Percentiles rank a stretch among this genome's conserved stretches.
phyloP scores from a whole-genome alignment of 2,113 vertebrate genomes.

The Sander lucioperca region DNA sequence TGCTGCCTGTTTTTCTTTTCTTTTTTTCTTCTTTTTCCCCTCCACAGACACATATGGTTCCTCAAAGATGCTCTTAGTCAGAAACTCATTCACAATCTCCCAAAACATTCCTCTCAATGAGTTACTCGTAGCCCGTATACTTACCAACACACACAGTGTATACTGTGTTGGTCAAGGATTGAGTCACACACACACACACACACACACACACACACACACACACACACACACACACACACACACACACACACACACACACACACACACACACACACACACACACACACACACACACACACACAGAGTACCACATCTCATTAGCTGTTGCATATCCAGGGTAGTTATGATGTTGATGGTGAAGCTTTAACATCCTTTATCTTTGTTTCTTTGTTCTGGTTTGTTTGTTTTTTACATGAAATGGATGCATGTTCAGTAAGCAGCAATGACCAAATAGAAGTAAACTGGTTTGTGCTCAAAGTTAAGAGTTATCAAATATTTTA shows the following conservation, averaged over 20 bases:
- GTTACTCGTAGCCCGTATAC: conserved; percentile 40
- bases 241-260: not conserved
- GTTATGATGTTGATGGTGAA: not conserved
- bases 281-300: conserved; percentile 1
- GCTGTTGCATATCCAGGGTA: conserved; percentile 34
- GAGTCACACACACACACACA: not conserved
- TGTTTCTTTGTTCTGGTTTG: not conserved
- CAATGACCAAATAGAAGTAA: too few relatives aligned
- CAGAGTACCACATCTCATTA: conserved; percentile 29
- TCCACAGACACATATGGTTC: conserved; percentile 60
- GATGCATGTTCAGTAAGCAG: not conserved
- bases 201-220: not conserved
- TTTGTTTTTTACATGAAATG: not conserved
- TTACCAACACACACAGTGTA: not conserved
- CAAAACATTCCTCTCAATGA: conserved; percentile 70
- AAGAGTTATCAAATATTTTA: too few relatives aligned
- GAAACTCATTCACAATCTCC: conserved; percentile 72
- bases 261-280: not conserved
- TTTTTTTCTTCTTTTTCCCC: not conserved
- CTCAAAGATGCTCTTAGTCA: conserved; percentile 71
- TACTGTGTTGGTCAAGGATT: too few relatives aligned
- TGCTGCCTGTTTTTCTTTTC: conserved; percentile 51
- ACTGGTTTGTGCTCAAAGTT: not conserved
- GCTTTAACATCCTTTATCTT: not conserved
- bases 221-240: not conserved